phyloP scores from a whole-genome alignment of 2,888 invertebrate species.

The Machimus rusticus region DNA sequence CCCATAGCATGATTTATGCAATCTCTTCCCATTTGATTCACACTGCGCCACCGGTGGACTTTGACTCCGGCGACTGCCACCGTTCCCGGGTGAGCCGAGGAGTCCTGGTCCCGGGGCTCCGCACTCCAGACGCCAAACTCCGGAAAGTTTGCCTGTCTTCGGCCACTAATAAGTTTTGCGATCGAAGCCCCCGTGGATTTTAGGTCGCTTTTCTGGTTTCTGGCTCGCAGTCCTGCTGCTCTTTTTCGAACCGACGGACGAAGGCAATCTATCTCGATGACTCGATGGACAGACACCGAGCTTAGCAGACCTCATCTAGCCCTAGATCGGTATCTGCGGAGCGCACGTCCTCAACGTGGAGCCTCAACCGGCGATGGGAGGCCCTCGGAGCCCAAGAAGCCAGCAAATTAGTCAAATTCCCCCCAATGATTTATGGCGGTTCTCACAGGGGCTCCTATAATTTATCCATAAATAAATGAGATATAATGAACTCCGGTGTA shows the following conservation, averaged over 20 bases:
- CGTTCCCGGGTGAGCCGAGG: background rate
- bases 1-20: conserved; percentile 44
- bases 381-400: conserved; percentile 20
- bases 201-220: conserved; percentile 30
- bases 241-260: background rate
- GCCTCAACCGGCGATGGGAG: conserved; percentile 5
- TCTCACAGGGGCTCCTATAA: conserved; percentile 44
- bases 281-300: conserved; percentile 19
- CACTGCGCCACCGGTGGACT: conserved; percentile 40
- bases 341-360: background rate
- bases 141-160: conserved; percentile 31
- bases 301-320: conserved; percentile 1
- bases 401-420: conserved; percentile 42
- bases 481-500: conserved; percentile 41
- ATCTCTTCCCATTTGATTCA: conserved; percentile 45
- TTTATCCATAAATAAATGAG: conserved; percentile 44
- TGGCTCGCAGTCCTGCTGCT: background rate
- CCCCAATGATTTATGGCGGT: conserved; percentile 41
- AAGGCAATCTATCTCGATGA: conserved; percentile 38
- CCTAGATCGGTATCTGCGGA: conserved; percentile 12
- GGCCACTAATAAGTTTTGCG: conserved; percentile 27
- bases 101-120: background rate
- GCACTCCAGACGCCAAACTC: background rate
- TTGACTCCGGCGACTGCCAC: conserved; percentile 41
- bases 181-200: conserved; percentile 29